Evolutionary conservation across 2,888 invertebrate species (phyloP).

Genomic region (Polyommatus icarus): DNA sequence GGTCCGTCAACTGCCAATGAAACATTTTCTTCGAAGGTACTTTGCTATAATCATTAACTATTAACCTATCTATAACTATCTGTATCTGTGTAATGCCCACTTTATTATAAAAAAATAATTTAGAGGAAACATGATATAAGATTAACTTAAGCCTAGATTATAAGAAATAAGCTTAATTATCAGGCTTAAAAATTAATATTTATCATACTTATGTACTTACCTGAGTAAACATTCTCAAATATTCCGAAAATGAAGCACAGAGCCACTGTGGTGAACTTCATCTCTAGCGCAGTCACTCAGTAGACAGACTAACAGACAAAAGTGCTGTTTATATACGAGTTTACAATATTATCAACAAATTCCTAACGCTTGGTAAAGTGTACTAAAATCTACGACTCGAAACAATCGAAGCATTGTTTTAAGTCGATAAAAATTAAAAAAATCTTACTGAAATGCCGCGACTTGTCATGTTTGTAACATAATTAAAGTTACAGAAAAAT

Average conservation of each 20-base stretch:
- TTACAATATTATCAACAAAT: conserved; percentile 46
- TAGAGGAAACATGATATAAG: background rate
- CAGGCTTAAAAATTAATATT: background rate
- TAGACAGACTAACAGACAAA: conserved; percentile 4
- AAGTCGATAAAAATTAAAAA: background rate
- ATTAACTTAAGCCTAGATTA: too few relatives aligned
- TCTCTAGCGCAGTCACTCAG: background rate
- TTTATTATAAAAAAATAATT: background rate
- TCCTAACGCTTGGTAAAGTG: conserved; percentile 49
- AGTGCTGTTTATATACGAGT: conserved; percentile 37
- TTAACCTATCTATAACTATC: background rate
- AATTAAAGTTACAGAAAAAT: too few relatives aligned
- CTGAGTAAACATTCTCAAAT: background rate
- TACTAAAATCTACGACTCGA: conserved; percentile 43
- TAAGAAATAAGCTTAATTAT: too few relatives aligned
- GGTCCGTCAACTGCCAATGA: too few relatives aligned
- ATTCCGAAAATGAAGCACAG: conserved; percentile 23
- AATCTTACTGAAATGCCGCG: background rate
- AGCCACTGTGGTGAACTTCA: conserved; percentile 12
- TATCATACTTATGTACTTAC: conserved; percentile 9
- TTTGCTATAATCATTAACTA: background rate
- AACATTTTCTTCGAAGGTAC: too few relatives aligned
- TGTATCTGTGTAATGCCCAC: background rate
- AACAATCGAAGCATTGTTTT: background rate
- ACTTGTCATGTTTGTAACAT: background rate